Evolutionary conservation across 2,113 vertebrate genomes (phyloP), one percentile per base, ranked within the genome.

Genomic region (Urocolius indicus): DNA sequence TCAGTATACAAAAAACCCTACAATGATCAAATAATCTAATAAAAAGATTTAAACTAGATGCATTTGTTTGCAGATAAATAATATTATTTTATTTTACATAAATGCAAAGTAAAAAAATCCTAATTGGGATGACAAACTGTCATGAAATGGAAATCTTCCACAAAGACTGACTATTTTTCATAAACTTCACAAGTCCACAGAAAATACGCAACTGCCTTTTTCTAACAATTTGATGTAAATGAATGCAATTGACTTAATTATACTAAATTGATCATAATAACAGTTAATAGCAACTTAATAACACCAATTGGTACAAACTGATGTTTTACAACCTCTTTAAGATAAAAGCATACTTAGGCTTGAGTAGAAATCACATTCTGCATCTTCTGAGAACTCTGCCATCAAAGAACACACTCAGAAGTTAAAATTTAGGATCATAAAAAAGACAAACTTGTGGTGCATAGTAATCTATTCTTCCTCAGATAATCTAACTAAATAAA

Each of bases 271-370:
- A 30, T 95, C 17, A 77, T 93, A 87, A 94, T 94, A 93, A 46
- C 68, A 94, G 85, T 87, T 94, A 97, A 95, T 82, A 97, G 62
- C 3, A 4, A 63, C 76, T 74, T 94, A 94, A 52, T 91, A 67
- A 43, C 82, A 22, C 84, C 61, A 96, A 92, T 95, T 76, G 89
- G 26, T 51, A 66, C 13, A 88, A 92, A 84, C 13, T 81, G 86
- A 92, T 96, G 9, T 85, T 97, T 97, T 86, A 87, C 19, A 94
- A 13, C 34, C 77, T 54, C 51, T 94, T 46, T 65, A 95, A 91
- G 74, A 89, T 76, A 95, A 96, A 90, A 93, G 51, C 59, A 91
- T 88, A 67, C 51, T 94, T 78, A 78, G 38, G 94, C 63, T 90
- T 89, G 41, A 9, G n/a, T 76, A 62, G 36, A 89, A 88, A 87